A percentile compares a stretch with the other conserved stretches of the same genome.
Evolutionary conservation across 2,113 vertebrate species (phyloP).

Genomic region (Dendrocopos noguchii): DNA sequence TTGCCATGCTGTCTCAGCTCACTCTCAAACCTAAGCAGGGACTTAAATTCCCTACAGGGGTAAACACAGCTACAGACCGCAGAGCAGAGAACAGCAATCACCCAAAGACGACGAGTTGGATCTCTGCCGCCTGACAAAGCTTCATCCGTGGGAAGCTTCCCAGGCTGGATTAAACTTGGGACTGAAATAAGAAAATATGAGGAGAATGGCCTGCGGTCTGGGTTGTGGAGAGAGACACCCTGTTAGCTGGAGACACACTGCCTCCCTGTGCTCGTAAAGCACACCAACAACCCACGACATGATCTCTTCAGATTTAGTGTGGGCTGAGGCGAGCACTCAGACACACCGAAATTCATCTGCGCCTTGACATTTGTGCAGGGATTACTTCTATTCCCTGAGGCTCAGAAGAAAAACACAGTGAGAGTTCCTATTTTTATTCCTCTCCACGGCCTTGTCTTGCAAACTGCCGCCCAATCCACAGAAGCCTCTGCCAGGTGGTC

Average conservation of each 20-base stretch:
- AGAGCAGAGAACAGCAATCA: background rate
- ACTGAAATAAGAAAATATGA: background rate
- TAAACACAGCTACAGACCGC: background rate
- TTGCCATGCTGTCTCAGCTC: background rate
- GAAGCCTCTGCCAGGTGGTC: background rate
- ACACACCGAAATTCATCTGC: background rate
- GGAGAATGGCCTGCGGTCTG: background rate
- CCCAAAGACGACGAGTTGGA: accelerated
- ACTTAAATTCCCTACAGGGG: background rate
- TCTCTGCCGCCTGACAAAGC: background rate
- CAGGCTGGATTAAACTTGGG: background rate
- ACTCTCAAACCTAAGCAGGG: background rate
- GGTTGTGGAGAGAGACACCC: background rate
- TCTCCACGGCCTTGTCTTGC: background rate
- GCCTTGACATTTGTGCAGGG: background rate
- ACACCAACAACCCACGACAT: background rate
- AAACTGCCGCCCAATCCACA: background rate
- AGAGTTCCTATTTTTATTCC: slow-evolving; percentile 8
- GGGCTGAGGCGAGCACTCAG: background rate
- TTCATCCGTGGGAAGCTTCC: background rate
- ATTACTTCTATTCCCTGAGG: background rate
- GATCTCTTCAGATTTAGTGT: background rate
- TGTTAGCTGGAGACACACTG: background rate
- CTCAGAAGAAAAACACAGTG: background rate
- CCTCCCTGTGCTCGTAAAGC: background rate